Percentiles rank a stretch among this genome's conserved stretches.
These are phyloP conservation scores for Alauda arvensis DNA, from an alignment of 2,797 vertebrate genomes.

Conservation along the genomic window DNA sequence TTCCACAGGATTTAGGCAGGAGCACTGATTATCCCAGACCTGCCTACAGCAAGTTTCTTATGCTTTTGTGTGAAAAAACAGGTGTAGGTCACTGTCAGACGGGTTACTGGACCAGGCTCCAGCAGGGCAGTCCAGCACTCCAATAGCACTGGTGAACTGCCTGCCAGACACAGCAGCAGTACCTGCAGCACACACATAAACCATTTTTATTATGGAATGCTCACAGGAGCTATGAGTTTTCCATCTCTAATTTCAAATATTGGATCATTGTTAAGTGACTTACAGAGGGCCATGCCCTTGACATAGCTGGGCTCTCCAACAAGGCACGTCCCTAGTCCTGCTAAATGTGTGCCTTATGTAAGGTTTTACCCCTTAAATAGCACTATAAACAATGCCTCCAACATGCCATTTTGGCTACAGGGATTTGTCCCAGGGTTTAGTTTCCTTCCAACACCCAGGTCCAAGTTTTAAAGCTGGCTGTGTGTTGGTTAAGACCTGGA, in stretches of 20 bases:
- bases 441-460: not conserved
- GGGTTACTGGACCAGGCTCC: not conserved
- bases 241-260: not conserved
- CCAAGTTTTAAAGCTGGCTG: not conserved
- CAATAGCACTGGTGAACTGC: not conserved
- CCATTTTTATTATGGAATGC: not conserved
- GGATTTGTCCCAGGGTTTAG: not conserved
- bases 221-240: not conserved
- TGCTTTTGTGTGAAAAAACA: not conserved
- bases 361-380: not conserved
- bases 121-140: not conserved
- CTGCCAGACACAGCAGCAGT: not conserved
- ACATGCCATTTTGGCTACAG: not conserved
- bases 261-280: not conserved
- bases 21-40: not conserved
- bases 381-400: not conserved
- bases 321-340: not conserved
- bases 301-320: not conserved
- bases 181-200: not conserved
- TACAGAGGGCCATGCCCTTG: not conserved
- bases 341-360: not conserved
- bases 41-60: not conserved
- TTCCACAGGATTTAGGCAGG: not conserved
- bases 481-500: not conserved
- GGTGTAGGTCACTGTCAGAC: not conserved